These are phyloP conservation scores for Cariama cristata DNA, from an alignment of 2,113 vertebrate genomes.

Conservation along the genomic window DNA sequence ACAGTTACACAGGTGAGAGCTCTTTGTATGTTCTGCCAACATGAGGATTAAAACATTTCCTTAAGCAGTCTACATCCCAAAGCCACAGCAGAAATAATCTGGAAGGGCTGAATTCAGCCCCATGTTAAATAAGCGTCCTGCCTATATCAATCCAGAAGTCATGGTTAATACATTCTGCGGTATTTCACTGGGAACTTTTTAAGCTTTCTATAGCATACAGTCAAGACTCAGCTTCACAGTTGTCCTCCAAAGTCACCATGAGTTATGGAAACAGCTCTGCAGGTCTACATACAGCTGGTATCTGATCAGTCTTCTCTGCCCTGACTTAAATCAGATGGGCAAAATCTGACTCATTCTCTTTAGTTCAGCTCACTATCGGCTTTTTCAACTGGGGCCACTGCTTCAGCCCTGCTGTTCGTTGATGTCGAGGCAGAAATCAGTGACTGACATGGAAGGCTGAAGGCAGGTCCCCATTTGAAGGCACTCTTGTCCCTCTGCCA, in stretches of 20 bases:
- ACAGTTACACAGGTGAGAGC: not conserved
- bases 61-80: not conserved
- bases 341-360: not conserved
- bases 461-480: not conserved
- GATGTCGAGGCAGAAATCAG: not conserved
- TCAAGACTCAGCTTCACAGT: not conserved
- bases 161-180: accelerated
- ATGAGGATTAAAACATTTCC: not conserved
- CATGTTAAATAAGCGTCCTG: accelerated
- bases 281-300: not conserved
- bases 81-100: not conserved
- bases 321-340: not conserved
- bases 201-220: not conserved
- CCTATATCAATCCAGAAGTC: not conserved
- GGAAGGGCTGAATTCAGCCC: not conserved
- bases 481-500: not conserved
- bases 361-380: not conserved
- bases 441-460: not conserved
- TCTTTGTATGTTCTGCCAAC: not conserved
- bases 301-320: not conserved
- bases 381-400: not conserved
- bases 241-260: not conserved
- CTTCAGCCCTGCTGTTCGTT: not conserved
- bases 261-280: not conserved
- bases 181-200: not conserved